Percentiles rank a stretch among this genome's conserved stretches.
Conservation (phyloP, 2,113 vertebrate species). For the Nothobranchius kuhntae region DNA sequence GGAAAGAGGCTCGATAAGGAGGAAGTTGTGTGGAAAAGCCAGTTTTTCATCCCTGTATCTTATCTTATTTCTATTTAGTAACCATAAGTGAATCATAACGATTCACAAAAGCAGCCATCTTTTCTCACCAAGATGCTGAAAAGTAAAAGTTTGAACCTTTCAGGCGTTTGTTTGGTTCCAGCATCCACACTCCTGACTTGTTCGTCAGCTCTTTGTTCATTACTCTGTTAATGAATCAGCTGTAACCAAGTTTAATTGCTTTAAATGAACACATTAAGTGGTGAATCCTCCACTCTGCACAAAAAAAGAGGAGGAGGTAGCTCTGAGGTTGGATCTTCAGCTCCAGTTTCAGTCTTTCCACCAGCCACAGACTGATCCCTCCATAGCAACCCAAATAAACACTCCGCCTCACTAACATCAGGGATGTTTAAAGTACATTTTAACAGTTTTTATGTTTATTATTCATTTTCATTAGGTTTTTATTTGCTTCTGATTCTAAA, state of each 20-base stretch:
- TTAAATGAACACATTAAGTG: slow-evolving; percentile 55
- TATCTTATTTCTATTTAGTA: slow-evolving; percentile 33
- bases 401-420: slow-evolving; percentile 42
- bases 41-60: slow-evolving; percentile 16
- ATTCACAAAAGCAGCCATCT: not conserved
- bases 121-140: not conserved
- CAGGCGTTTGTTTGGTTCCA: slow-evolving; percentile 22
- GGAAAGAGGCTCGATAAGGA: slow-evolving; percentile 23
- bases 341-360: slow-evolving; percentile 59
- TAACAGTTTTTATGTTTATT: too few relatives aligned
- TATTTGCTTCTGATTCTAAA: not conserved
- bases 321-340: slow-evolving; percentile 41
- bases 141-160: not conserved
- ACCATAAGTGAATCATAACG: slow-evolving; percentile 21
- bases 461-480: too few relatives aligned
- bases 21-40: slow-evolving; percentile 19
- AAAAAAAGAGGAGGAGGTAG: slow-evolving; percentile 9
- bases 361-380: slow-evolving; percentile 56
- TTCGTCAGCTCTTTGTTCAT: slow-evolving; percentile 48
- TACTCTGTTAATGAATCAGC: slow-evolving; percentile 58
- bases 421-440: not conserved
- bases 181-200: slow-evolving; percentile 16
- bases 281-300: not conserved
- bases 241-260: slow-evolving; percentile 34
- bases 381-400: slow-evolving; percentile 80